phyloP scores from a whole-genome alignment of 2,888 invertebrate species.

The Conchocele bisecta region DNA sequence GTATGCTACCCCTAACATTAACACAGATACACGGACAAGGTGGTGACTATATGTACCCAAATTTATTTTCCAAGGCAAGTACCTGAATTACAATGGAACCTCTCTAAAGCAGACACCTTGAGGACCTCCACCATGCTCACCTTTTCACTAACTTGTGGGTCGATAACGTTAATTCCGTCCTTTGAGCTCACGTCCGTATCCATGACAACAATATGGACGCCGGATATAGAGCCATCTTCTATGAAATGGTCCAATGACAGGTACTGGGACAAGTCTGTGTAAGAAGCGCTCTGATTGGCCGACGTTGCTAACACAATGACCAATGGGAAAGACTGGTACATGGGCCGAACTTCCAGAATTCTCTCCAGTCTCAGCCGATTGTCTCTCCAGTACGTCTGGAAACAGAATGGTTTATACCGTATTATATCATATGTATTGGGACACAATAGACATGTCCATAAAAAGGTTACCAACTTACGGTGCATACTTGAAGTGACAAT shows the following conservation, averaged over 20 bases:
- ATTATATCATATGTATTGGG: not conserved
- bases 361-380: slow-evolving; percentile 61
- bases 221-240: slow-evolving; percentile 58
- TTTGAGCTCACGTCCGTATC: slow-evolving; percentile 26
- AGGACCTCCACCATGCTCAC: no score
- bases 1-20: no score
- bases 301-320: slow-evolving; percentile 67
- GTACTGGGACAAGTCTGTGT: slow-evolving; percentile 16
- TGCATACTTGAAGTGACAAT: not conserved
- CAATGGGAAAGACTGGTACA: slow-evolving; percentile 68
- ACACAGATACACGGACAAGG: no score
- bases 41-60: no score
- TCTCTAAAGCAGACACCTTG: no score
- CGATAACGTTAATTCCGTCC: slow-evolving; percentile 46
- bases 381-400: slow-evolving; percentile 65
- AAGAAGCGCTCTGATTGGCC: slow-evolving; percentile 43
- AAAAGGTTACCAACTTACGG: not conserved
- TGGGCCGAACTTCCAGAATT: slow-evolving; percentile 66
- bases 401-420: no score
- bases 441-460: not conserved
- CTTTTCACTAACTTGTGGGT: slow-evolving; percentile 52
- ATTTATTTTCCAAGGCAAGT: no score
- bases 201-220: slow-evolving; percentile 55
- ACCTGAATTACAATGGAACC: no score
- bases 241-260: slow-evolving; percentile 51